A percentile compares a stretch with the other conserved stretches of the same genome.
Conservation (phyloP, 2,888 invertebrate species). For the Candidula unifasciata region DNA sequence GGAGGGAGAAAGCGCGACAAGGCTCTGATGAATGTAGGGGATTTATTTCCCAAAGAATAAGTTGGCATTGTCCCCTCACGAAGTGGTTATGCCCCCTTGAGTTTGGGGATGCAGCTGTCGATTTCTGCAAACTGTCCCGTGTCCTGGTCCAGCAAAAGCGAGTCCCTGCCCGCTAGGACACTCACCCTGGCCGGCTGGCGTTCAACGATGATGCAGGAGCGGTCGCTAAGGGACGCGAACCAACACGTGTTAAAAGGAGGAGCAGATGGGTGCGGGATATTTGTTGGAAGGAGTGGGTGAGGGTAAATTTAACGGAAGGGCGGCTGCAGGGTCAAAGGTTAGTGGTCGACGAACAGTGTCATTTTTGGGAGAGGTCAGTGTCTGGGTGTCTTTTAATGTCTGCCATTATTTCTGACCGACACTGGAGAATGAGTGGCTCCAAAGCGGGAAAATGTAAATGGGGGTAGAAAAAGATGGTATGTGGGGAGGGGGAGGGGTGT, state of each 20-base stretch:
- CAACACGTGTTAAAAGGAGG: slow-evolving; percentile 17
- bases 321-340: background rate
- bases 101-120: background rate
- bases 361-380: background rate
- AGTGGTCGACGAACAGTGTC: background rate
- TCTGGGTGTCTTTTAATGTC: background rate
- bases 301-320: background rate
- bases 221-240: background rate
- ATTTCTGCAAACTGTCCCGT: too few species aligned
- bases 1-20: background rate
- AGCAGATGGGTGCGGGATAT: background rate
- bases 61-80: background rate
- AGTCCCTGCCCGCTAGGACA: background rate
- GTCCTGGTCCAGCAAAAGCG: background rate
- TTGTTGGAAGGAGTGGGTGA: background rate
- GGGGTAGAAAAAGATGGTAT: background rate
- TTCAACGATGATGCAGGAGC: background rate
- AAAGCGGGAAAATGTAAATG: too few species aligned
- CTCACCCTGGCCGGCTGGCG: background rate
- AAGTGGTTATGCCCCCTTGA: background rate
- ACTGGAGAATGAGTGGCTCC: background rate
- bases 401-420: background rate
- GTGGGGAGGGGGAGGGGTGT: background rate
- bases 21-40: background rate
- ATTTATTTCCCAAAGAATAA: background rate